Evolutionary conservation across 2,888 invertebrate species (phyloP).

Genomic region (Parasteatoda lunata): DNA sequence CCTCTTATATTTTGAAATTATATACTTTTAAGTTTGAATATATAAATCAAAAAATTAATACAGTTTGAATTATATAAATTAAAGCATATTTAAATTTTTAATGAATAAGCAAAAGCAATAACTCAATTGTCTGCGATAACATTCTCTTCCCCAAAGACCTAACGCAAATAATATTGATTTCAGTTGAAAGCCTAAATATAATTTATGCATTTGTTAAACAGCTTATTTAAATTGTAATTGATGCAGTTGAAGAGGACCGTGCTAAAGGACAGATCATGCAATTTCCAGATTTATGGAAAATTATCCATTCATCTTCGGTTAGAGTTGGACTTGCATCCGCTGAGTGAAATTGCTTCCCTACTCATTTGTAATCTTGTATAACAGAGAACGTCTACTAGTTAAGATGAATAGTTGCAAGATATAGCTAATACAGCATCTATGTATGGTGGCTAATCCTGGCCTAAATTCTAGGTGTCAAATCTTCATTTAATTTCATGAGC

Average conservation of each 20-base stretch:
- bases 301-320: neutral
- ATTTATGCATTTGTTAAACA: neutral
- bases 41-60: no score
- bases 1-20: no score
- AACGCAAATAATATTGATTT: no score
- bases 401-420: neutral
- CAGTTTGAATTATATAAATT: no score
- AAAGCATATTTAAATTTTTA: no score
- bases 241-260: neutral
- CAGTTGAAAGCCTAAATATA: no score
- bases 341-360: neutral
- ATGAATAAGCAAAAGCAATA: no score
- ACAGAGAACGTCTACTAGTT: conserved; percentile 2
- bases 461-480: neutral
- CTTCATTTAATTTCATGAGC: neutral
- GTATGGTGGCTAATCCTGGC: neutral
- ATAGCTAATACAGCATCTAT: neutral
- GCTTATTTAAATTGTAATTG: neutral
- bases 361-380: conserved; percentile 3
- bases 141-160: no score
- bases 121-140: no score
- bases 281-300: conserved; percentile 2
- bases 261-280: neutral
- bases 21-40: no score
- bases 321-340: neutral